A percentile compares a stretch with the other conserved stretches of the same genome.
Evolutionary conservation across 30 jellyfish, hydroid and myxozoan genomes (phyloP).

Genomic region (Hydractinia symbiolongicarpus): DNA sequence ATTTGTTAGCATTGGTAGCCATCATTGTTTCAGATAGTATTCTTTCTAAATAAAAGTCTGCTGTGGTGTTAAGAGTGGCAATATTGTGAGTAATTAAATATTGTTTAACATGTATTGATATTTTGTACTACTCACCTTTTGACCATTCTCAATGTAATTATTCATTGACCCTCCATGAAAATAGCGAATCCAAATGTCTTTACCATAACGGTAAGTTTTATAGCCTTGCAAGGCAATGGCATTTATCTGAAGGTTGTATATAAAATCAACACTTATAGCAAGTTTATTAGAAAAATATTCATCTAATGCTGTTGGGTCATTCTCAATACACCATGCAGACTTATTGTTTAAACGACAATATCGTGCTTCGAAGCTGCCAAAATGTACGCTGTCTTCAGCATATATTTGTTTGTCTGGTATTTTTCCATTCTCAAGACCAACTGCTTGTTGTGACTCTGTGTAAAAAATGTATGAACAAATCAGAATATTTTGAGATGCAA

Average conservation of each 20-base stretch:
- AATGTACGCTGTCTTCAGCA: neutral
- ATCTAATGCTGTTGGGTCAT: neutral
- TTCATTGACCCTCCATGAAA: neutral
- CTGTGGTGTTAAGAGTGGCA: too few relatives aligned
- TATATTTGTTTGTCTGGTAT: constrained; percentile 2
- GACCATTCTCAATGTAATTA: neutral
- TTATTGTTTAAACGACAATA: constrained; percentile 32
- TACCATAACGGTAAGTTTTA: neutral
- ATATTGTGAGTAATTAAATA: too few relatives aligned
- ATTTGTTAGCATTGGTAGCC: too few relatives aligned
- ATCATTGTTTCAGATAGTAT: too few relatives aligned
- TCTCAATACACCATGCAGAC: constrained; percentile 36
- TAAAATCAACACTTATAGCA: constrained; percentile 1
- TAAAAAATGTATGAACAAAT: neutral
- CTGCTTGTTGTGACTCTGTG: constrained; percentile 19
- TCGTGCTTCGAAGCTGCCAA: constrained; percentile 21
- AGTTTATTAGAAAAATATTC: constrained; percentile 1
- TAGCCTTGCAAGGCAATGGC: constrained; percentile 44
- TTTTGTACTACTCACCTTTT: neutral
- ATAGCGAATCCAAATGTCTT: constrained; percentile 8
- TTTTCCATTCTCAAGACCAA: constrained; percentile 22
- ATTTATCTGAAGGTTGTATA: neutral
- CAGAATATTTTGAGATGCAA: too few relatives aligned
- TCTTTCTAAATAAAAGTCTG: too few relatives aligned
- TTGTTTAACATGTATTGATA: neutral